Conservation (phyloP, 2,797 vertebrate species). For the Limosa lapponica region DNA sequence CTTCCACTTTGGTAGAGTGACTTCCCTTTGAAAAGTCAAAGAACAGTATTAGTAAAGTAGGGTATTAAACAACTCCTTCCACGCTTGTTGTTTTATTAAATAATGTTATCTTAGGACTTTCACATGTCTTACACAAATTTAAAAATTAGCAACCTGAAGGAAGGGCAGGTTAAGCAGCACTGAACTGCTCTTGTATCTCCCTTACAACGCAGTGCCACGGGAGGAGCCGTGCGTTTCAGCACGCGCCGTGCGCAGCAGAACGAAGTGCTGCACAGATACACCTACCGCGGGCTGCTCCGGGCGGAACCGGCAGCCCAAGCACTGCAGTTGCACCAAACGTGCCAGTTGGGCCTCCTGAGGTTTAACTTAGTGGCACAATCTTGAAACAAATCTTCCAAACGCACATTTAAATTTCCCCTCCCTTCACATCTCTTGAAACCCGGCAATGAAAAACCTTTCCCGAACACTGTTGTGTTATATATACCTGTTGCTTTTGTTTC, state of each 20-base stretch:
- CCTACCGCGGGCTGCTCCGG: neutral
- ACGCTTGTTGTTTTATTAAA: neutral
- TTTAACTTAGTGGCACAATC: neutral
- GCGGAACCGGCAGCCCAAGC: neutral
- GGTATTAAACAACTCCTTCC: neutral
- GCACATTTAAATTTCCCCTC: neutral
- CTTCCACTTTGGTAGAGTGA: constrained; percentile 98
- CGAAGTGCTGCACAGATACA: neutral
- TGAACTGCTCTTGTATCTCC: neutral
- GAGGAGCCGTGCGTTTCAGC: neutral
- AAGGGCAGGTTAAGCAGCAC: neutral
- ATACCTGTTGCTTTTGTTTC: neutral
- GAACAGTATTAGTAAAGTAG: neutral
- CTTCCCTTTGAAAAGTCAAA: constrained; percentile 87
- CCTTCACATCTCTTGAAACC: neutral
- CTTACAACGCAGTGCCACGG: fast-evolving
- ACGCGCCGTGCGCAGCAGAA: fast-evolving
- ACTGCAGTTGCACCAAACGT: neutral
- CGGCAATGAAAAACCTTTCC: neutral
- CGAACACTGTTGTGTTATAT: too few relatives aligned
- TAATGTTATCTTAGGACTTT: neutral
- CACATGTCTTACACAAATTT: neutral
- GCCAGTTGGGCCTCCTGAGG: neutral
- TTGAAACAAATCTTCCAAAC: neutral
- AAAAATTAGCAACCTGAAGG: neutral